These are phyloP conservation scores for Melipona quadrifasciata DNA, from an alignment of 1,140 invertebrate genomes.

Conservation along the genomic window DNA sequence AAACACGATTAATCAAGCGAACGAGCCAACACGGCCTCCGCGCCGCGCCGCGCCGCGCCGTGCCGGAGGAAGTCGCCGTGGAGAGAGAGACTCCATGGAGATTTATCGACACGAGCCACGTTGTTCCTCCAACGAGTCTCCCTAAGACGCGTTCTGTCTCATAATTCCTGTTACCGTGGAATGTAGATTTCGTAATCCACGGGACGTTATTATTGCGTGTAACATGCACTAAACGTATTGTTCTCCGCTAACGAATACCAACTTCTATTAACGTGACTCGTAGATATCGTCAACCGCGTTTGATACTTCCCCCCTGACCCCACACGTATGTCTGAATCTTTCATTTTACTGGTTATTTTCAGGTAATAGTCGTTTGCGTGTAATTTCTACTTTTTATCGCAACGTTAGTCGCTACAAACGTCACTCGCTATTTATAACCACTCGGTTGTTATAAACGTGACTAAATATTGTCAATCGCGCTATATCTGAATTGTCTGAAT, in stretches of 20 bases:
- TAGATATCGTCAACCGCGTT: not conserved
- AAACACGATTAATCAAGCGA: conserved; percentile 79
- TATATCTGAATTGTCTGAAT: too few species aligned
- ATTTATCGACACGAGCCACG: conserved; percentile 64
- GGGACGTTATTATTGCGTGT: conserved; percentile 47
- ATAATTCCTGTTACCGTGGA: conserved; percentile 46
- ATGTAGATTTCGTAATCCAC: conserved; percentile 49
- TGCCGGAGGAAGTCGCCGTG: conserved; percentile 64
- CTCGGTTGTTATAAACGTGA: too few species aligned
- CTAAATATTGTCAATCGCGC: too few species aligned
- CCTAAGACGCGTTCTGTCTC: conserved; percentile 41
- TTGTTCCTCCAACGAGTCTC: not conserved
- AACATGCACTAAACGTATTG: conserved; percentile 45
- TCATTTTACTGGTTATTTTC: too few species aligned
- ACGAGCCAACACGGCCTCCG: conserved; percentile 57
- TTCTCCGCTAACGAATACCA: conserved; percentile 34
- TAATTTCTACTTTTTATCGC: too few species aligned
- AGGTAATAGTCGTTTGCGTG: too few species aligned
- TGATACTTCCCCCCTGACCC: not conserved
- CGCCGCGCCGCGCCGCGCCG: conserved; percentile 33
- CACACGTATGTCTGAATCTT: not conserved
- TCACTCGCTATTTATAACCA: too few species aligned
- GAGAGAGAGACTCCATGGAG: conserved; percentile 59
- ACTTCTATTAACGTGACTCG: conserved; percentile 10
- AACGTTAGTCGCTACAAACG: too few species aligned